Conservation (phyloP, 2,113 vertebrate genomes). For the Psittacula cyanocephala region DNA sequence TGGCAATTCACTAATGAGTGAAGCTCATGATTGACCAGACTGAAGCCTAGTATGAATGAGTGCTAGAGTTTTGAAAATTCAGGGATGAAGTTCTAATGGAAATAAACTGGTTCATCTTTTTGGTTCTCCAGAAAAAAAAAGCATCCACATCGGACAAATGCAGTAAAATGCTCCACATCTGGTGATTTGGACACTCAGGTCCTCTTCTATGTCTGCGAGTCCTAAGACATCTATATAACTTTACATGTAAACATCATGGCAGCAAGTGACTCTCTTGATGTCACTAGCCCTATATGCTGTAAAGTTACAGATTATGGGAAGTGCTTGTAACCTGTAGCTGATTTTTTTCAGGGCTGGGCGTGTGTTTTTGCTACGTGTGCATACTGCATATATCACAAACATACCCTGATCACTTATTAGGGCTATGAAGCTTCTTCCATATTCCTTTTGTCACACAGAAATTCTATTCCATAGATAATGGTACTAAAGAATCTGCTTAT, state of each 20-base stretch:
- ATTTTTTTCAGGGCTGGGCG: background rate
- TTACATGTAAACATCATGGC: background rate
- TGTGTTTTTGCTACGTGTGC: background rate
- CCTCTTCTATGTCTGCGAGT: background rate
- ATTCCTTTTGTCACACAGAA: background rate
- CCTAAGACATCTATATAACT: background rate
- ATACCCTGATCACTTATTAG: background rate
- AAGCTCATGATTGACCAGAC: rapidly evolving
- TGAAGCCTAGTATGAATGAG: background rate
- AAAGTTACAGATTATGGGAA: background rate
- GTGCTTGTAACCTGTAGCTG: background rate
- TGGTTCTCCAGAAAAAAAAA: background rate
- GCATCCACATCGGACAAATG: background rate
- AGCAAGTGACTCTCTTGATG: background rate
- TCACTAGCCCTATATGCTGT: background rate
- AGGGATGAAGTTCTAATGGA: background rate
- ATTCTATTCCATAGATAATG: background rate
- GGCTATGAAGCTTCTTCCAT: background rate
- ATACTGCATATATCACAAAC: background rate
- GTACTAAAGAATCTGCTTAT: background rate
- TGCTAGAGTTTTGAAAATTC: background rate
- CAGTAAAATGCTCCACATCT: background rate
- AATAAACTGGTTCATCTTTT: background rate
- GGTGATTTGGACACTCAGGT: background rate
- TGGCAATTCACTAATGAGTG: background rate